A percentile compares a stretch with the other conserved stretches of the same genome.
phyloP scores from a whole-genome alignment of 1,140 invertebrate genomes.

The Musca domestica region DNA sequence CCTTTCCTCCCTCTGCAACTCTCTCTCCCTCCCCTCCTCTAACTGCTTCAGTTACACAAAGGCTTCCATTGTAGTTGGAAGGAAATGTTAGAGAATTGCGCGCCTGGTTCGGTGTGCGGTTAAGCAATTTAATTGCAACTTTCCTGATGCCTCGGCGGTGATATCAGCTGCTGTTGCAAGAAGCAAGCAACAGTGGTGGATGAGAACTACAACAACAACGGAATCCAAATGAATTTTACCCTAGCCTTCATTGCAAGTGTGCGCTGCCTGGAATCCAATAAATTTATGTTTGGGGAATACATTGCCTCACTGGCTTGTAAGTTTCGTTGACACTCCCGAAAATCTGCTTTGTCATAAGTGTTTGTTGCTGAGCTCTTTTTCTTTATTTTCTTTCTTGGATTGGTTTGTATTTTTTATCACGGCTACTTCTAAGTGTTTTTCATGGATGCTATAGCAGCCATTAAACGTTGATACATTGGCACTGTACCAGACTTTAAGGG shows the following conservation, averaged over 20 bases:
- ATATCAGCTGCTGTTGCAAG: not conserved
- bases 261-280: not conserved
- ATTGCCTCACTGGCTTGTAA: not conserved
- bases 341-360: too few relatives aligned
- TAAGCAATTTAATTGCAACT: conserved; percentile 17
- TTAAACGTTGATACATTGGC: not conserved
- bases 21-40: too few relatives aligned
- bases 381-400: not conserved
- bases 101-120: not conserved
- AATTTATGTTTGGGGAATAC: conserved; percentile 9
- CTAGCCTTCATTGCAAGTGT: too few relatives aligned
- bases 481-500: not conserved
- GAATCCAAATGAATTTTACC: not conserved
- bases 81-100: not conserved
- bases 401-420: not conserved
- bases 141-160: conserved; percentile 8
- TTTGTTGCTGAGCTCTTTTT: too few relatives aligned
- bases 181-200: not conserved
- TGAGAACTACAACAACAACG: not conserved
- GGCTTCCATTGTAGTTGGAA: not conserved
- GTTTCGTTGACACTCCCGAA: too few relatives aligned
- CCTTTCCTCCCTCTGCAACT: not conserved
- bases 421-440: not conserved
- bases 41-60: too few relatives aligned
- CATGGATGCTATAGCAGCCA: not conserved